Evolutionary conservation across 2,113 vertebrate species (phyloP), one percentile per base, ranked within the genome.

Genomic region (Prunella himalayana): DNA sequence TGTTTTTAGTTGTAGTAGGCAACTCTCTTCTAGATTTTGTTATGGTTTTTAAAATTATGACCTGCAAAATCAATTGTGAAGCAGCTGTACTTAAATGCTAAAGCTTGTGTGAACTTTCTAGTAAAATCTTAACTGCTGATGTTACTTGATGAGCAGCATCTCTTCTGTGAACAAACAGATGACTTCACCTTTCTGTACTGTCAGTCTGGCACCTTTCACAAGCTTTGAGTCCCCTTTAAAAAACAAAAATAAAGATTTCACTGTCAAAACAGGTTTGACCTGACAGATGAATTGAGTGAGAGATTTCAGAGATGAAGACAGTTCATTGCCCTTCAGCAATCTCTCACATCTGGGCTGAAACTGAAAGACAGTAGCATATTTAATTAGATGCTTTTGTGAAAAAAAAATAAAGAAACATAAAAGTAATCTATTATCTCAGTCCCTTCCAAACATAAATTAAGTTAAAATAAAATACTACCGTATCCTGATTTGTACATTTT

Each of bases 241-340:
- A 73, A 16, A 77, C 15, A 83, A 73, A 94, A 93, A 88, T 69
- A 88, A 82, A 91, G n/a, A 92, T 79, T 95, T 91, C 37, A 51
- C 47, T 94, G 69, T 89, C 87, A 86, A 76, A 92, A 75, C 24
- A 59, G 9, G 69, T 87, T 94, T 92, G 56, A 79, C 69, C 60
- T 84, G 61, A 60, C 47, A 89, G 69, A 49, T 69, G 1, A 94
- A 82, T 35, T 80, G 68, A 75, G 37, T 42, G 83, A 87, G 71
- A 94, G 30, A 79, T 84, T 89, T 82, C 69, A 82, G 61, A 82
- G 15, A 39, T 4, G 11, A 73, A 31, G 30, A 56, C 23, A 75
- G 69, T 54, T 91, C 56, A 68, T 47, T 72, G 45, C 39, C 78
- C 56, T 87, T 92, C 41, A 59, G 66, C 35, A 92, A 28, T 60